These are phyloP conservation scores for Notarius lentiginosus DNA, from an alignment of 2,113 vertebrate genomes.

Conservation along the genomic window DNA sequence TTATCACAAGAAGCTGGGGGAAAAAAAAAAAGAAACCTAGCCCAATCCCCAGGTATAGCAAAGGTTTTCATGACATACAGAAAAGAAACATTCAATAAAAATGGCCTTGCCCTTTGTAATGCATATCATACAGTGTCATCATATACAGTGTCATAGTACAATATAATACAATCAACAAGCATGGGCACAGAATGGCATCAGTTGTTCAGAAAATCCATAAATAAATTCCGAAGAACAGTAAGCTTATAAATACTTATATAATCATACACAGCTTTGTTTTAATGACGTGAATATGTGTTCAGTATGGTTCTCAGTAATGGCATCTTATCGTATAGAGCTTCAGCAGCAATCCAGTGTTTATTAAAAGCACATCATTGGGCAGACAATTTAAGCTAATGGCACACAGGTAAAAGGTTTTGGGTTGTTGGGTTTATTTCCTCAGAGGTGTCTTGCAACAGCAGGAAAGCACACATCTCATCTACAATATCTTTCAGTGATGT, in stretches of 20 bases:
- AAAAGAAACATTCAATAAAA: conserved; percentile 25
- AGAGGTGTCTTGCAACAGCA: conserved; percentile 25
- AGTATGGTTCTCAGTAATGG: conserved; percentile 32
- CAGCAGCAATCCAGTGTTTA: conserved; percentile 44
- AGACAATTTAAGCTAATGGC: conserved; percentile 20
- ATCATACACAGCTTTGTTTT: conserved; percentile 15
- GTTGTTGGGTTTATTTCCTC: conserved; percentile 18
- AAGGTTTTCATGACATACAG: conserved; percentile 31
- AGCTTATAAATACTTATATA: conserved; percentile 25
- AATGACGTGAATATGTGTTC: conserved; percentile 30
- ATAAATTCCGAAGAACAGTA: conserved; percentile 32
- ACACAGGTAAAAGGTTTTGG: background rate
- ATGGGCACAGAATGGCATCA: conserved; percentile 35
- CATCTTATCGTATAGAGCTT: conserved; percentile 30
- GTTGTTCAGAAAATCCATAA: conserved; percentile 31
- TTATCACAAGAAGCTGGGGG: conserved; percentile 38
- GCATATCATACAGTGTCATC: conserved; percentile 44
- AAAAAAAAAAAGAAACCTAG: conserved; percentile 24
- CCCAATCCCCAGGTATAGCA: conserved; percentile 6
- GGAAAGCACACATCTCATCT: conserved; percentile 20
- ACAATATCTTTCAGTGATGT: conserved; percentile 16
- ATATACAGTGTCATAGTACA: conserved; percentile 36
- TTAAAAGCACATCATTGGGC: conserved; percentile 25
- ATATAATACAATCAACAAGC: conserved; percentile 40
- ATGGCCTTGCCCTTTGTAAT: conserved; percentile 45